phyloP scores from a whole-genome alignment of 2,888 invertebrate genomes.

The Leucophora obtusa region DNA sequence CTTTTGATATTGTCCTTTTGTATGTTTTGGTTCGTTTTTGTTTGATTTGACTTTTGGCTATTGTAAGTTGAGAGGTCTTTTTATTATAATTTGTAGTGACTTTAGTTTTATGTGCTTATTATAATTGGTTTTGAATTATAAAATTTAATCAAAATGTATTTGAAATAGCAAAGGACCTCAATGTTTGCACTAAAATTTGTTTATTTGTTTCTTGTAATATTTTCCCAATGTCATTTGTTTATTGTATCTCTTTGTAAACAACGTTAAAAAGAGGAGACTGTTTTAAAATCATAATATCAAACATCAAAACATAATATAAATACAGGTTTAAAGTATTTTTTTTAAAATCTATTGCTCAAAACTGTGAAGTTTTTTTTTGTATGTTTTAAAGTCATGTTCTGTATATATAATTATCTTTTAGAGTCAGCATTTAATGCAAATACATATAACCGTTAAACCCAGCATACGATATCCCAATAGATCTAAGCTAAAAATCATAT shows the following conservation, averaged over 20 bases:
- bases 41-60: constrained; percentile 56
- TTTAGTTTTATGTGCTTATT: neutral
- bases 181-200: constrained; percentile 21
- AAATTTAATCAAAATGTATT: neutral
- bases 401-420: too few species aligned
- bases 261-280: neutral
- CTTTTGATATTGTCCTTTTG: neutral
- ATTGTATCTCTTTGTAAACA: neutral
- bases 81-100: constrained; percentile 16
- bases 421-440: too few species aligned
- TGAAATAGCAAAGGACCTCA: constrained; percentile 58
- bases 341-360: too few species aligned
- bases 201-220: constrained; percentile 1
- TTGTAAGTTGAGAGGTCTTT: constrained; percentile 56
- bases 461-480: too few species aligned
- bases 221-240: constrained; percentile 8
- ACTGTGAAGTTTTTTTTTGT: too few species aligned
- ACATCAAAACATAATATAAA: too few species aligned
- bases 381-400: too few species aligned
- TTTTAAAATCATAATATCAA: neutral
- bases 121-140: neutral
- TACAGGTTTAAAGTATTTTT: too few species aligned
- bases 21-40: constrained; percentile 46
- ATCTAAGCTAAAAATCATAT: too few species aligned
- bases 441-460: too few species aligned